Percentiles rank a stretch among this genome's conserved stretches.
Conservation (phyloP, 2,113 vertebrate species). For the Synchiropus splendidus region DNA sequence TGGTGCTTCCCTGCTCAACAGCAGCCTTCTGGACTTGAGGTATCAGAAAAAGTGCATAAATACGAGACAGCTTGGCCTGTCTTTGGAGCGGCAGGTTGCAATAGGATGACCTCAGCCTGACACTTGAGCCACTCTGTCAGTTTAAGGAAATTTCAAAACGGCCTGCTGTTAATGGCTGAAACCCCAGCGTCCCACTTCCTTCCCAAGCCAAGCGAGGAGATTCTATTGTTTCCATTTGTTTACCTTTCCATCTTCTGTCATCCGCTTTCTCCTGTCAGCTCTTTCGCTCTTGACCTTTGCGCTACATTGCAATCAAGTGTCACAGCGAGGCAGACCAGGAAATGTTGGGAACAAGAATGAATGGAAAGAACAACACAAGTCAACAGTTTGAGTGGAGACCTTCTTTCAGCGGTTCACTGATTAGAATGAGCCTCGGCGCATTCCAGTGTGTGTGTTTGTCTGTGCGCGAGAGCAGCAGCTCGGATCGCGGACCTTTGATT, state of each 20-base stretch:
- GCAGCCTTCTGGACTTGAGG: too few relatives aligned
- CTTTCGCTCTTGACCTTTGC: slow-evolving; percentile 2
- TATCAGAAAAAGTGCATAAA: too few relatives aligned
- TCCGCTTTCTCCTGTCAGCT: slow-evolving; percentile 3
- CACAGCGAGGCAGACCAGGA: slow-evolving; percentile 25
- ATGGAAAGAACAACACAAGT: slow-evolving; percentile 35
- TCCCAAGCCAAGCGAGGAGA: slow-evolving; percentile 41
- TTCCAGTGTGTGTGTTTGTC: neutral
- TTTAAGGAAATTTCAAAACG: too few relatives aligned
- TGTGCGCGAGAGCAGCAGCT: slow-evolving; percentile 2
- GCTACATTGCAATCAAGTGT: slow-evolving; percentile 43
- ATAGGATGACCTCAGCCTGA: too few relatives aligned
- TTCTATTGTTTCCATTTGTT: slow-evolving; percentile 41
- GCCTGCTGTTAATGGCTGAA: too few relatives aligned
- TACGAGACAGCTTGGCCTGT: too few relatives aligned
- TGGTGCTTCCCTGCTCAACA: too few relatives aligned
- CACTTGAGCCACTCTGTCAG: too few relatives aligned
- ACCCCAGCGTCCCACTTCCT: too few relatives aligned
- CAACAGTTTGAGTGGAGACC: slow-evolving; percentile 42
- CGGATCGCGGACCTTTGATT: neutral
- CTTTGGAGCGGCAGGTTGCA: too few relatives aligned
- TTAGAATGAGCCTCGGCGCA: slow-evolving; percentile 26
- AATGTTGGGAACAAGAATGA: slow-evolving; percentile 38
- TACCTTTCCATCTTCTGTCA: slow-evolving; percentile 6
- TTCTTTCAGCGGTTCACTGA: slow-evolving; percentile 42